These are phyloP conservation scores for Ormyrus labotus DNA, from an alignment of 2,888 invertebrate species.

Conservation along the genomic window DNA sequence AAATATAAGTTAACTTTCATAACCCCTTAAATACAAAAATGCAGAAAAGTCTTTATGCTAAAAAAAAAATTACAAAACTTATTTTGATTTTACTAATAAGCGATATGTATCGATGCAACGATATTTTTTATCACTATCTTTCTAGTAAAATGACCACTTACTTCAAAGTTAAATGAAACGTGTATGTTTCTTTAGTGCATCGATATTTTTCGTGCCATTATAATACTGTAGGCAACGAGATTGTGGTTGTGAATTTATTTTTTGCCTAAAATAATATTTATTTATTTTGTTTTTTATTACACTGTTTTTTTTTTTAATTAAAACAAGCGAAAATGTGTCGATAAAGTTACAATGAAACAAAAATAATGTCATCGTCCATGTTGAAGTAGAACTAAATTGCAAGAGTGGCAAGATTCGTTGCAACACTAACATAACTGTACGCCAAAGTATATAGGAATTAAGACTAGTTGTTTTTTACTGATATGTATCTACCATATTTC, in stretches of 20 bases:
- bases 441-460: conserved; percentile 61
- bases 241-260: conserved; percentile 43
- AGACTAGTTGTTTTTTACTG: conserved; percentile 68
- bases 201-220: neutral
- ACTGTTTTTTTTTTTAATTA: neutral
- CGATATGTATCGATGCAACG: too few relatives aligned
- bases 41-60: conserved; percentile 7
- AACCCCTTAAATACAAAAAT: neutral
- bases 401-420: conserved; percentile 25
- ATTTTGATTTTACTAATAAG: too few relatives aligned
- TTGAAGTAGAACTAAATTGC: conserved; percentile 18
- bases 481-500: conserved; percentile 60
- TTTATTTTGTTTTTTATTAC: conserved; percentile 5
- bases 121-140: too few relatives aligned
- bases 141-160: too few relatives aligned
- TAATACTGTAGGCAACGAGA: conserved; percentile 22
- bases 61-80: neutral
- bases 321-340: conserved; percentile 6
- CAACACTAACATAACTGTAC: conserved; percentile 37
- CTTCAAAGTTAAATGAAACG: too few relatives aligned
- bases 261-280: neutral
- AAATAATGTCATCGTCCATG: conserved; percentile 16
- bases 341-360: conserved; percentile 21
- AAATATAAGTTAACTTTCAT: too few relatives aligned
- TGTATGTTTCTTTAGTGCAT: neutral